Conservation (phyloP, 2,113 vertebrate genomes). For the Megaleporinus macrocephalus region DNA sequence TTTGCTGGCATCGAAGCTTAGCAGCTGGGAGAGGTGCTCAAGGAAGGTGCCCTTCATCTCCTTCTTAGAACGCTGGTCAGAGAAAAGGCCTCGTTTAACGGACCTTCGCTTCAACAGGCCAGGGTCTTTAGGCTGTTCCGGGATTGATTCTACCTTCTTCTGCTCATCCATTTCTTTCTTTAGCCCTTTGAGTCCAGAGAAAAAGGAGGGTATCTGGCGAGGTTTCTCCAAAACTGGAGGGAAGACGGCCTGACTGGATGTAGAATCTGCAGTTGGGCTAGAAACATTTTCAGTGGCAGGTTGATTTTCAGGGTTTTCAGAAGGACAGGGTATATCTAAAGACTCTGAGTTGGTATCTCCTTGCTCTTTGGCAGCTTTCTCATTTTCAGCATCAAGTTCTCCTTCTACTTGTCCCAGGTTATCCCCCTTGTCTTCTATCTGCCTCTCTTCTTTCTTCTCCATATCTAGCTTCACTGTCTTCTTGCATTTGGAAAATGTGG, state of each 20-base stretch:
- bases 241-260: constrained; percentile 59
- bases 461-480: neutral
- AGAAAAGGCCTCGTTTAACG: constrained; percentile 68
- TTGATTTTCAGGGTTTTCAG: neutral
- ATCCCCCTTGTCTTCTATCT: neutral
- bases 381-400: neutral
- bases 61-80: constrained; percentile 62
- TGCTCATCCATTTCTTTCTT: constrained; percentile 81
- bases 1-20: constrained; percentile 80
- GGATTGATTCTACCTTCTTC: constrained; percentile 73
- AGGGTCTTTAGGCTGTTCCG: constrained; percentile 77
- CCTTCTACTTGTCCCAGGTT: neutral
- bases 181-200: constrained; percentile 85
- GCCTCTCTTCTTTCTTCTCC: neutral
- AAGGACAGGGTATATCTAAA: neutral
- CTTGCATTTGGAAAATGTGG: neutral
- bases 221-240: constrained; percentile 74
- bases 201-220: constrained; percentile 84
- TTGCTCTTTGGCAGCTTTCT: neutral
- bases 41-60: constrained; percentile 80
- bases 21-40: constrained; percentile 87
- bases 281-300: constrained; percentile 5
- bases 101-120: constrained; percentile 64
- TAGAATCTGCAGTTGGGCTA: constrained; percentile 13
- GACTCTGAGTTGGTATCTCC: neutral